Evolutionary conservation across 1,140 invertebrate genomes (phyloP).

Genomic region (Laodelphax striatellus): DNA sequence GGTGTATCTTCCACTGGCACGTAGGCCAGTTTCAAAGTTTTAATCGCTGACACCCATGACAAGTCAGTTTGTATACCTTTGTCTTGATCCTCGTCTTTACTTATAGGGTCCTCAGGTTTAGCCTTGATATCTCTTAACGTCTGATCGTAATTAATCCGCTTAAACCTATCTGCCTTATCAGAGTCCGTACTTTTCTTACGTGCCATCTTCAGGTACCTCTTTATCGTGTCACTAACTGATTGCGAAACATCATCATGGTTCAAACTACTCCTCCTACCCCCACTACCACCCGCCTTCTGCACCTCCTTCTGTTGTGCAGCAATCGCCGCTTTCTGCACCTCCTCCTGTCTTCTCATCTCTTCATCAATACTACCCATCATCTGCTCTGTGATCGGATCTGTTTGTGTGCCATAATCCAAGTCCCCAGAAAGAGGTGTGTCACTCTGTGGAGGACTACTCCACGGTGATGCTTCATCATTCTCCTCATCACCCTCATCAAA

Average conservation of each 20-base stretch:
- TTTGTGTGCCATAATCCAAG: slow-evolving; percentile 48
- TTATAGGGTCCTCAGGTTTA: slow-evolving; percentile 57
- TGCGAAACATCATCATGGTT: slow-evolving; percentile 74
- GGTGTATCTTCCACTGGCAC: slow-evolving; percentile 22
- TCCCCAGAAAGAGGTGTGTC: slow-evolving; percentile 53
- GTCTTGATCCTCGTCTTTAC: slow-evolving; percentile 54
- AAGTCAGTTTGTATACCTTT: slow-evolving; percentile 65
- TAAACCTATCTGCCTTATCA: slow-evolving; percentile 68
- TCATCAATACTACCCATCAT: slow-evolving; percentile 38
- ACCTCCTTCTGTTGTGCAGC: slow-evolving; percentile 29
- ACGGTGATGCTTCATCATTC: slow-evolving; percentile 30
- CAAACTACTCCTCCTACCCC: slow-evolving; percentile 53
- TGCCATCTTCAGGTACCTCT: slow-evolving; percentile 70
- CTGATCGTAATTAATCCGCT: slow-evolving; percentile 76
- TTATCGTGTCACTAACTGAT: slow-evolving; percentile 74
- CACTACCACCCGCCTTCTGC: slow-evolving; percentile 27
- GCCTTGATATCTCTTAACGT: slow-evolving; percentile 73
- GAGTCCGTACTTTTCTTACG: slow-evolving; percentile 71
- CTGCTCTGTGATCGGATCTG: slow-evolving; percentile 41
- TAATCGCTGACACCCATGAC: slow-evolving; percentile 46
- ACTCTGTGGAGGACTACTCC: slow-evolving; percentile 27
- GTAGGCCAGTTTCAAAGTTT: slow-evolving; percentile 28
- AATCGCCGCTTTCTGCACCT: slow-evolving; percentile 24
- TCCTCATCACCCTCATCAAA: slow-evolving; percentile 28
- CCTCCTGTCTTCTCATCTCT: slow-evolving; percentile 29